phyloP scores from a whole-genome alignment of 1,140 invertebrate species.

The Pentalonia nigronervosa region DNA sequence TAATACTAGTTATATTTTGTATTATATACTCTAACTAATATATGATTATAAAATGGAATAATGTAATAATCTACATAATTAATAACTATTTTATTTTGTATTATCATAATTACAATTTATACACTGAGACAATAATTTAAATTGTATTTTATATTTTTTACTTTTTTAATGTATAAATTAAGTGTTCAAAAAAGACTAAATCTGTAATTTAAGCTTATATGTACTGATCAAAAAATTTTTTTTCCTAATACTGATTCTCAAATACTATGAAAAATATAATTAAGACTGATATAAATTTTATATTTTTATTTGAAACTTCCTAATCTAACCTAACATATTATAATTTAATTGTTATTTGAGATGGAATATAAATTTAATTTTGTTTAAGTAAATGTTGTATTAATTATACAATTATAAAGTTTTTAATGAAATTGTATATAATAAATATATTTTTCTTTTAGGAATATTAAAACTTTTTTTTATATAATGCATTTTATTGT shows the following conservation, averaged over 20 bases:
- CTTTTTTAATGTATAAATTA: neutral
- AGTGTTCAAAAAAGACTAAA: neutral
- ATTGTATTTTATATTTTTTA: neutral
- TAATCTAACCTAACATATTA: neutral
- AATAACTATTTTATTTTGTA: too few species aligned
- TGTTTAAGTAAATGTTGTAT: neutral
- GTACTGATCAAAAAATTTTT: too few species aligned
- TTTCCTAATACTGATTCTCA: neutral
- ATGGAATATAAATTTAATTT: neutral
- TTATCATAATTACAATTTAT: too few species aligned
- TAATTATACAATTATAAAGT: neutral
- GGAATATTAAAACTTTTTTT: neutral
- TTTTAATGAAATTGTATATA: neutral
- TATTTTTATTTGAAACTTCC: neutral
- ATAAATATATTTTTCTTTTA: neutral
- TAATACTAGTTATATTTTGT: neutral
- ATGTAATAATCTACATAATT: too few species aligned
- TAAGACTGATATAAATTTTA: constrained; percentile 26
- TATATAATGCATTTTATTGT: neutral
- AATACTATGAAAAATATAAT: neutral
- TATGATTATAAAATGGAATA: too few species aligned
- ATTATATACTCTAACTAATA: neutral
- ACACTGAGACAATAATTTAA: too few species aligned
- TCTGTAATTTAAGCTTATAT: neutral
- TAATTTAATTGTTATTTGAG: neutral